phyloP scores from a whole-genome alignment of 2,888 invertebrate species.

The Carabus problematicus region DNA sequence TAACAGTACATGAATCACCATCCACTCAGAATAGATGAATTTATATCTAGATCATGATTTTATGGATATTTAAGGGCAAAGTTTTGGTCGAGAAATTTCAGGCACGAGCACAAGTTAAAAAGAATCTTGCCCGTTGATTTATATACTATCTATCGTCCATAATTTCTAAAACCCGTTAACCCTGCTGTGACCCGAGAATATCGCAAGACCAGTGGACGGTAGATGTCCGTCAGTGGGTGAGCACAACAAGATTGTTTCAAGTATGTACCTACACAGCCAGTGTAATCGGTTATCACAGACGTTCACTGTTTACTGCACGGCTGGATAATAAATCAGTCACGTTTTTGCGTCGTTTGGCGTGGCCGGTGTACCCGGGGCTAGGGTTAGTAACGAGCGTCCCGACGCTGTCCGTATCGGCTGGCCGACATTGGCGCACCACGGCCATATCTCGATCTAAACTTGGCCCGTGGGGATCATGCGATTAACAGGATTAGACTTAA shows the following conservation, averaged over 20 bases:
- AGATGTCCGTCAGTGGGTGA: not conserved
- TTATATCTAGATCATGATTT: no score
- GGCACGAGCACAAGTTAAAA: no score
- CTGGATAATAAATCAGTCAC: conserved; percentile 21
- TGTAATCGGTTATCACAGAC: conserved; percentile 24
- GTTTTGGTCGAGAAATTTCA: no score
- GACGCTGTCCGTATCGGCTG: no score
- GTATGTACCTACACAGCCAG: no score
- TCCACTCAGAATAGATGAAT: no score
- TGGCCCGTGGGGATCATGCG: conserved; percentile 10
- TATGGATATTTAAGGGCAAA: no score
- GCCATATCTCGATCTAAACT: conserved; percentile 13
- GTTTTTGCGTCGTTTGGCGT: conserved; percentile 1
- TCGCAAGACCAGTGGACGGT: not conserved
- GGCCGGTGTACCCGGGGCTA: conserved; percentile 5
- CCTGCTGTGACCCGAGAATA: not conserved
- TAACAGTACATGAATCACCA: no score
- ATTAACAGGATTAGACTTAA: conserved; percentile 24
- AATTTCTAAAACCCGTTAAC: no score
- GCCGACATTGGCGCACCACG: not conserved
- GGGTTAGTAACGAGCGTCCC: conserved; percentile 2
- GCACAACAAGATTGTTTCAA: no score
- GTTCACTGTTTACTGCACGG: conserved; percentile 15
- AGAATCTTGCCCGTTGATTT: no score
- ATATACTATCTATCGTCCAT: no score